Percentiles rank a stretch among this genome's conserved stretches.
phyloP scores from a whole-genome alignment of 2,888 invertebrate genomes.

The Cephus nigrinus region DNA sequence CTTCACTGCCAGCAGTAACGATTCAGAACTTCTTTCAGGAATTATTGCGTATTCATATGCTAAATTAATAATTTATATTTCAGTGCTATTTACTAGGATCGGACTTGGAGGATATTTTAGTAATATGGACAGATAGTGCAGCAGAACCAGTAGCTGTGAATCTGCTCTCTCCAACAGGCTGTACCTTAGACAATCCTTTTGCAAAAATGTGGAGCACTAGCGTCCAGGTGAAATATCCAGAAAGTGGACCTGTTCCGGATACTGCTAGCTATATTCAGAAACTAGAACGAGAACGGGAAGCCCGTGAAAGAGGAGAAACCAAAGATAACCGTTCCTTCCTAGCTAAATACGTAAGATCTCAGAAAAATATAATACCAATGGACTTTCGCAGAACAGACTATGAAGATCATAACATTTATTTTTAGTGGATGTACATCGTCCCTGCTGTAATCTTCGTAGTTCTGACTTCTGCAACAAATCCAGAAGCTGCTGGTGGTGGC shows the following conservation, averaged over 20 bases:
- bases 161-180: constrained; percentile 69
- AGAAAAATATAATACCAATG: not conserved
- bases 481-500: constrained; percentile 70
- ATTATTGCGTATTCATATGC: constrained; percentile 4
- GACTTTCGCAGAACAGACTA: not conserved
- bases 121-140: constrained; percentile 82
- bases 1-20: constrained; percentile 82
- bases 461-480: constrained; percentile 87
- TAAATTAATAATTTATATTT: constrained; percentile 16
- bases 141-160: constrained; percentile 83
- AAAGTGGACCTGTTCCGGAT: constrained; percentile 90
- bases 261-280: constrained; percentile 96
- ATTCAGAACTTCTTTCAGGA: constrained; percentile 13
- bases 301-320: constrained; percentile 87
- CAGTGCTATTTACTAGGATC: constrained; percentile 81
- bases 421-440: constrained; percentile 99
- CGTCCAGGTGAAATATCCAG: constrained; percentile 82
- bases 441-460: constrained; percentile 92
- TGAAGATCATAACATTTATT: constrained; percentile 16
- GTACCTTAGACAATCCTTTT: constrained; percentile 62
- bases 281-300: constrained; percentile 89
- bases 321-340: constrained; percentile 96
- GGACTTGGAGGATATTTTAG: constrained; percentile 81
- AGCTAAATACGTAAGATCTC: constrained; percentile 92
- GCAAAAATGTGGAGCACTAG: constrained; percentile 78